Conservation (phyloP, 2,113 vertebrate species). For the Muscicapa adusta region DNA sequence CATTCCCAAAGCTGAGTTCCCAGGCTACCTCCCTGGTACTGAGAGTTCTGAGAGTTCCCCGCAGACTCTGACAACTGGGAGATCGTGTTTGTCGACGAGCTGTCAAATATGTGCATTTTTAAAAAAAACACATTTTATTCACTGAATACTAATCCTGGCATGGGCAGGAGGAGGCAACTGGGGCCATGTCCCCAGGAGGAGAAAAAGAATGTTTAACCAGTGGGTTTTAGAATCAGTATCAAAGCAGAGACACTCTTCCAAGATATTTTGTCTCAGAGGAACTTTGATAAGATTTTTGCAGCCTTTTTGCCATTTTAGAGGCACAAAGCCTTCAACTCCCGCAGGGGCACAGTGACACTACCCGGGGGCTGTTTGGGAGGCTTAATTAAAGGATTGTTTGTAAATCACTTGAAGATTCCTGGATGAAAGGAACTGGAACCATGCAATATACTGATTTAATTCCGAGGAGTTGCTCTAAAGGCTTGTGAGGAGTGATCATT, state of each 20-base stretch:
- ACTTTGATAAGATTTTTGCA: background rate
- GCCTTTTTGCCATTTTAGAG: background rate
- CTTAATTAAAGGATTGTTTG: conserved; percentile 35
- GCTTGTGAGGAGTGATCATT: background rate
- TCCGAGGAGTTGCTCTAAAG: background rate
- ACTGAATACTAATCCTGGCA: background rate
- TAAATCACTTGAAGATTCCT: background rate
- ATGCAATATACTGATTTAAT: background rate
- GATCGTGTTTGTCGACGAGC: background rate
- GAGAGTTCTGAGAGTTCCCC: background rate
- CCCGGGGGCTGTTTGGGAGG: background rate
- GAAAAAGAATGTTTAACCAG: background rate
- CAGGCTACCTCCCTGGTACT: background rate
- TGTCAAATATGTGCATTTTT: background rate
- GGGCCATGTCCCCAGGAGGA: background rate
- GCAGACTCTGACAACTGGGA: too few relatives aligned
- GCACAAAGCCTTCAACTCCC: background rate
- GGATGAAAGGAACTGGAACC: background rate
- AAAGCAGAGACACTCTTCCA: background rate
- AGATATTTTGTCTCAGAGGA: background rate
- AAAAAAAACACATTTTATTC: background rate
- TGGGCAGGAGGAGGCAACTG: accelerated
- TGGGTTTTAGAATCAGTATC: background rate
- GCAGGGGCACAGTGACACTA: background rate
- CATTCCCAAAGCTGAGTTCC: background rate